Conservation (phyloP, 2,113 vertebrate species). For the Spizaetus ornatus region DNA sequence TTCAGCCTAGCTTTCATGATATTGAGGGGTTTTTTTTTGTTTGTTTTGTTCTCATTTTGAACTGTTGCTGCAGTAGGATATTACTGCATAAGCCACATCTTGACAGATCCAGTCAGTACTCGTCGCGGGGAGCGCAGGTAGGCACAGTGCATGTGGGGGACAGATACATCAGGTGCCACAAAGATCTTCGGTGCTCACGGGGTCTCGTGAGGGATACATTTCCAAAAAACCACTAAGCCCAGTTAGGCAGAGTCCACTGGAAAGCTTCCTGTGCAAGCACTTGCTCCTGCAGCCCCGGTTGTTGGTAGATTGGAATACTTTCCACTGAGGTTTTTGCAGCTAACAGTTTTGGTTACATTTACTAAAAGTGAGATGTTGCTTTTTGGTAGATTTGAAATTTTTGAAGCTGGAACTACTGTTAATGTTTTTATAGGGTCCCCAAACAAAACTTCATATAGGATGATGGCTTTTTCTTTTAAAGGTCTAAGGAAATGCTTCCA, state of each 20-base stretch:
- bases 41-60: neutral
- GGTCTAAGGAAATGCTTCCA: neutral
- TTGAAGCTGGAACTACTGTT: neutral
- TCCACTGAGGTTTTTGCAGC: neutral
- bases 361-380: neutral
- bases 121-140: accelerated
- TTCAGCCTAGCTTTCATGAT: neutral
- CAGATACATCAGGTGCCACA: neutral
- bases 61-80: neutral
- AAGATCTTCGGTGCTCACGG: neutral
- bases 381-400: neutral
- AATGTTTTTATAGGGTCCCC: neutral
- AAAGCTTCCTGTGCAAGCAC: neutral
- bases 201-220: neutral
- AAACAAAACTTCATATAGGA: neutral
- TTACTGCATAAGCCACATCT: neutral
- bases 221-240: neutral
- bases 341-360: neutral
- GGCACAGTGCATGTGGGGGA: neutral
- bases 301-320: neutral
- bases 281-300: neutral
- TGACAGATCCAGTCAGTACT: neutral
- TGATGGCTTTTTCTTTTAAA: neutral
- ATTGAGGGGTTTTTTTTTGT: accelerated
- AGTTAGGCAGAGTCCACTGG: neutral